phyloP scores from a whole-genome alignment of 2,888 invertebrate species.

The Amaurobius ferox region DNA sequence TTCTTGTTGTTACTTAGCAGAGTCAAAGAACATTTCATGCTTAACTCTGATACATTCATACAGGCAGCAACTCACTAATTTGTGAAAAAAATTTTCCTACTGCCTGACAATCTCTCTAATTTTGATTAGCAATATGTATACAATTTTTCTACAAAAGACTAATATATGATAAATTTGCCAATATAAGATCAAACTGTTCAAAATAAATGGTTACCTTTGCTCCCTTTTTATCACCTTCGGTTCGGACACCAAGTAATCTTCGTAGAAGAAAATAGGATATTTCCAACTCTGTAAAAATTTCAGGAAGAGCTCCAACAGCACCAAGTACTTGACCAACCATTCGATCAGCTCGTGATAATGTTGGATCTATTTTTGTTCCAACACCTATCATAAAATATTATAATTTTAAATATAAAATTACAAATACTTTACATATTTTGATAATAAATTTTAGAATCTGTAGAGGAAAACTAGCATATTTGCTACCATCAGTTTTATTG shows the following conservation, averaged over 20 bases:
- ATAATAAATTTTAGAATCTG: too few species aligned
- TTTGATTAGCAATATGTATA: too few species aligned
- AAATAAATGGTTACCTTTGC: constrained; percentile 85
- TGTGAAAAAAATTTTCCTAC: too few species aligned
- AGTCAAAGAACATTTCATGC: too few species aligned
- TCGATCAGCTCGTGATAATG: constrained; percentile 97
- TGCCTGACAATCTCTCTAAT: too few species aligned
- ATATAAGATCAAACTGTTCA: neutral
- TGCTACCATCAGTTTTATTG: too few species aligned
- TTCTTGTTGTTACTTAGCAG: too few species aligned
- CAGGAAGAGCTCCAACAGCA: constrained; percentile 96
- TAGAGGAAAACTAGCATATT: too few species aligned
- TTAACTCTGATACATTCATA: too few species aligned
- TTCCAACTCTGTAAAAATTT: constrained; percentile 98
- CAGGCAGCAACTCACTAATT: too few species aligned
- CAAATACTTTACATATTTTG: neutral
- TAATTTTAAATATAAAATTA: constrained; percentile 17
- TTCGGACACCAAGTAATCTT: constrained; percentile 96
- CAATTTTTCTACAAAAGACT: too few species aligned
- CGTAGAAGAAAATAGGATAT: constrained; percentile 98
- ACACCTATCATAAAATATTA: constrained; percentile 88
- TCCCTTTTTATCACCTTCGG: constrained; percentile 98
- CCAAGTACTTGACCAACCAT: constrained; percentile 98
- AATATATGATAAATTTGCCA: neutral
- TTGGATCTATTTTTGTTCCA: constrained; percentile 99